Conservation (phyloP, 2,797 vertebrate genomes). For the Gambusia yucatana region DNA sequence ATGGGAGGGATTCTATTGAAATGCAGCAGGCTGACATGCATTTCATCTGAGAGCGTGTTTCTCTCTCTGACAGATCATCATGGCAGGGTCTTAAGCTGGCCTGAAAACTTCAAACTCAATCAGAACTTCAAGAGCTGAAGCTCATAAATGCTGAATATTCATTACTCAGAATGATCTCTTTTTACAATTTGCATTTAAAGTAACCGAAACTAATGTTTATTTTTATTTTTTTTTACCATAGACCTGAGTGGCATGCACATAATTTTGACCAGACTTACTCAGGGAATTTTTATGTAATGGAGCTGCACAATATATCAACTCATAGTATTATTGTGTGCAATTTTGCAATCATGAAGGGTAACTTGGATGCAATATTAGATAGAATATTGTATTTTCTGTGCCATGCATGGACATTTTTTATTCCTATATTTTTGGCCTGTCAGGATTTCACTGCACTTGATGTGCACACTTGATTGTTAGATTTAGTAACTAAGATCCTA, state of each 20-base stretch:
- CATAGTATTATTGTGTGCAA: not conserved
- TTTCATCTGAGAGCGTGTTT: slow-evolving; percentile 49
- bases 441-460: not conserved
- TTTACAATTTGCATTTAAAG: slow-evolving; percentile 5
- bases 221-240: not conserved
- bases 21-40: slow-evolving; percentile 59
- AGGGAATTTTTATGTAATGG: not conserved
- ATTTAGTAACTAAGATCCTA: not conserved
- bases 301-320: not conserved
- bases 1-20: slow-evolving; percentile 56
- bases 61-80: slow-evolving; percentile 35
- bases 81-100: slow-evolving; percentile 34
- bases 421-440: not conserved
- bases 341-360: not conserved
- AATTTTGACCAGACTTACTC: not conserved
- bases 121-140: slow-evolving; percentile 18
- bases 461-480: not conserved
- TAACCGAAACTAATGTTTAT: not conserved
- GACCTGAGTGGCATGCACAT: not conserved
- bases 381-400: not conserved
- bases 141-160: slow-evolving; percentile 40
- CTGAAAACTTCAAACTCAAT: slow-evolving; percentile 38
- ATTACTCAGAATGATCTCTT: slow-evolving; percentile 3
- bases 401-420: not conserved
- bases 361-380: not conserved